Conservation (phyloP, 2,113 vertebrate species). For the Ancistrus triradiatus region DNA sequence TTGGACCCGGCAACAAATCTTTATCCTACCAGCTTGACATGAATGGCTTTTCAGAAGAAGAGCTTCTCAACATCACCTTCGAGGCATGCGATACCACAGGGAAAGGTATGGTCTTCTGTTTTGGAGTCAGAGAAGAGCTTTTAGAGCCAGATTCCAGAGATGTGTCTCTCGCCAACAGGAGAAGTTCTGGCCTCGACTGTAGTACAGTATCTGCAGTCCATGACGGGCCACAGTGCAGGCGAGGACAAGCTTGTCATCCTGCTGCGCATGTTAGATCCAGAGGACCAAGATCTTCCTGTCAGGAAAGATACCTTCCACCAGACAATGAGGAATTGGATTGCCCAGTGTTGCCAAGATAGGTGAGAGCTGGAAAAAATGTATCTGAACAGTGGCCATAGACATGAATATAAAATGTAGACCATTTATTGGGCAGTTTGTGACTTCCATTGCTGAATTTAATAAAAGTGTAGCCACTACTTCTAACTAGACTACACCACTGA, state of each 20-base stretch:
- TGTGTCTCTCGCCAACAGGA: slow-evolving; percentile 44
- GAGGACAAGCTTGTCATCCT: slow-evolving; percentile 58
- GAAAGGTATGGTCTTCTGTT: slow-evolving; percentile 52
- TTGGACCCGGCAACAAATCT: slow-evolving; percentile 41
- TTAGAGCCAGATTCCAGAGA: not conserved
- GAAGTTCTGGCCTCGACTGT: slow-evolving; percentile 63
- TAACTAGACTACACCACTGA: too few species aligned
- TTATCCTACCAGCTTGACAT: slow-evolving; percentile 46
- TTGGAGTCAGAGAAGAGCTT: not conserved
- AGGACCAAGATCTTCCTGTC: slow-evolving; percentile 54
- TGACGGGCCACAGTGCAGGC: slow-evolving; percentile 60
- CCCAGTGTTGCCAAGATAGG: slow-evolving; percentile 63
- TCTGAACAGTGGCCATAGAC: too few species aligned
- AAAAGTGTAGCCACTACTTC: too few species aligned
- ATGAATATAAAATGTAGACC: too few species aligned
- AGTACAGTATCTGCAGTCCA: slow-evolving; percentile 60
- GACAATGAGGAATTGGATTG: slow-evolving; percentile 68
- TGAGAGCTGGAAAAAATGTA: too few species aligned
- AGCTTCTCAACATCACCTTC: slow-evolving; percentile 70
- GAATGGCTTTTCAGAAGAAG: slow-evolving; percentile 64
- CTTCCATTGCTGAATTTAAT: too few species aligned
- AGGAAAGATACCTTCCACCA: slow-evolving; percentile 62
- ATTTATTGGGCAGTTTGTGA: too few species aligned
- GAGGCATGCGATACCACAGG: slow-evolving; percentile 56
- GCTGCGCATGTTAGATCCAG: slow-evolving; percentile 58